Percentiles rank a stretch among this genome's conserved stretches.
phyloP scores from a whole-genome alignment of 1,140 invertebrate genomes.

The Eupristina koningsbergeri region DNA sequence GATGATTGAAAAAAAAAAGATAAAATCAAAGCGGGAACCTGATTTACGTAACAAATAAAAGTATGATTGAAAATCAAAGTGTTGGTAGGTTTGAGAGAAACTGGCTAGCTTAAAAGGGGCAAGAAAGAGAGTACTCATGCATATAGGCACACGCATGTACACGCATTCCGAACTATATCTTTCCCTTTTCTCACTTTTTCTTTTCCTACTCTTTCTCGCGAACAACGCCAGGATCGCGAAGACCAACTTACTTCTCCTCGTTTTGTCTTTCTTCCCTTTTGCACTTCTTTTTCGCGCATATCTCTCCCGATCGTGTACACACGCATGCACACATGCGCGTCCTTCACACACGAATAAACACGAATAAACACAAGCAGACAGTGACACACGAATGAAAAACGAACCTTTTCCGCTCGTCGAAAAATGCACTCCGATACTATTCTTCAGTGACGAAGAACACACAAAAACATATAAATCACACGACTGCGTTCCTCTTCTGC shows the following conservation, averaged over 20 bases:
- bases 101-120: constrained; percentile 36
- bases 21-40: not conserved
- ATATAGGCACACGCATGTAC: constrained; percentile 24
- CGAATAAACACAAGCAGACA: too few relatives aligned
- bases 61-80: constrained; percentile 14
- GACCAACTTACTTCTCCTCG: not conserved
- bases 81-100: not conserved
- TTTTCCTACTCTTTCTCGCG: not conserved
- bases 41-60: not conserved
- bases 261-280: not conserved
- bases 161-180: constrained; percentile 30
- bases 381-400: not conserved
- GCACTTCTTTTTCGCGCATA: not conserved
- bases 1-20: not conserved
- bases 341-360: not conserved
- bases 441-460: not conserved
- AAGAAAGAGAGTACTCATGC: constrained; percentile 21
- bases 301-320: not conserved
- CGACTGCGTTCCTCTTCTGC: not conserved
- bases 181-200: not conserved
- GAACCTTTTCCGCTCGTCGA: constrained; percentile 16
- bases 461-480: not conserved
- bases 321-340: not conserved
- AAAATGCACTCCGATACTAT: constrained; percentile 6
- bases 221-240: constrained; percentile 23